Evolutionary conservation across 2,888 invertebrate genomes (phyloP).

Genomic region (Scrobipalpa costella): DNA sequence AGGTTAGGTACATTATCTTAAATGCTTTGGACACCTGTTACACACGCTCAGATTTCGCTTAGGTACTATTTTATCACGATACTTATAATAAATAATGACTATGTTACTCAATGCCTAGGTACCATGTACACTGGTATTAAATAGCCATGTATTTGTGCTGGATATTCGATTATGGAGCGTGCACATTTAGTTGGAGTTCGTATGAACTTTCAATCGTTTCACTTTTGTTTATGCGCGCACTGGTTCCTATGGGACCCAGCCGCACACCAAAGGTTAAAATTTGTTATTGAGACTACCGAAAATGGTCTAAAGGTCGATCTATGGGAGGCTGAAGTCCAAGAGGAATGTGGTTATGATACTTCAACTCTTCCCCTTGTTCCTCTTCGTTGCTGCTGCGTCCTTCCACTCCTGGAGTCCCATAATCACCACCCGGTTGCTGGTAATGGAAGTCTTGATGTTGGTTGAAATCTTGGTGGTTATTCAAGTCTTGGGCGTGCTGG

Average conservation of each 20-base stretch:
- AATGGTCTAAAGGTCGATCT: conserved; percentile 71
- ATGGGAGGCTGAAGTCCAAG: conserved; percentile 70
- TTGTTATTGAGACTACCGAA: conserved; percentile 50
- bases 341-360: conserved; percentile 72
- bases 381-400: conserved; percentile 61
- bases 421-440: conserved; percentile 46
- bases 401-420: conserved; percentile 56
- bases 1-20: conserved; percentile 10
- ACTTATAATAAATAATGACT: conserved; percentile 21
- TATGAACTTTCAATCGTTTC: conserved; percentile 7
- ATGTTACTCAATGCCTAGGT: conserved; percentile 21
- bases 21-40: conserved; percentile 17
- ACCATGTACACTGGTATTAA: conserved; percentile 18
- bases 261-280: too few relatives aligned
- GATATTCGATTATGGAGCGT: background rate
- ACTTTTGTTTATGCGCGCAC: too few relatives aligned
- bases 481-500: conserved; percentile 41
- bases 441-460: conserved; percentile 35
- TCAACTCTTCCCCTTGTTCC: conserved; percentile 44
- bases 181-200: conserved; percentile 5
- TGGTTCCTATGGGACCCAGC: too few relatives aligned
- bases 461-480: conserved; percentile 36
- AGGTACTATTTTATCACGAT: conserved; percentile 20
- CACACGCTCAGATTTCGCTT: conserved; percentile 13
- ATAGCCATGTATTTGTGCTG: conserved; percentile 19